Conservation (phyloP, 2,113 vertebrate genomes). For the Anoura caudifer region DNA sequence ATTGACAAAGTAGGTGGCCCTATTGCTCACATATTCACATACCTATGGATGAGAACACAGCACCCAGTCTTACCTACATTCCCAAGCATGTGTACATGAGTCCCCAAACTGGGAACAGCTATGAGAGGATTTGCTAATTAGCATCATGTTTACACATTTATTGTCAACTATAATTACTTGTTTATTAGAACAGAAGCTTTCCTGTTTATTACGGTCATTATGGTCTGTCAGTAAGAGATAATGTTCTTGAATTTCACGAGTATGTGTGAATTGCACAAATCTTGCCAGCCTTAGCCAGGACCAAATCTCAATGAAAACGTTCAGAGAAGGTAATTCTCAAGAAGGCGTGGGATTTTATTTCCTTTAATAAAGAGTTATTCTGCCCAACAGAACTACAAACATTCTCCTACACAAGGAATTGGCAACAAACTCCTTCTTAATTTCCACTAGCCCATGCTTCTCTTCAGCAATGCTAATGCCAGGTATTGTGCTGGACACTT, state of each 20-base stretch:
- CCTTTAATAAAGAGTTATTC: background rate
- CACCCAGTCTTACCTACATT: background rate
- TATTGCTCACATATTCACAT: too few relatives aligned
- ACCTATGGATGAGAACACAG: background rate
- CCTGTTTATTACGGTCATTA: conserved; percentile 50
- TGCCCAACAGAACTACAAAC: background rate
- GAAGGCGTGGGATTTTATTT: background rate
- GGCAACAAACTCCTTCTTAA: background rate
- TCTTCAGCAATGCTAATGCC: background rate
- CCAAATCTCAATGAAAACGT: conserved; percentile 18
- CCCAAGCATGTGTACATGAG: background rate
- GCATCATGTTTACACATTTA: conserved; percentile 46
- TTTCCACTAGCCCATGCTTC: background rate
- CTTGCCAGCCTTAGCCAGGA: background rate
- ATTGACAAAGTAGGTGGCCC: background rate
- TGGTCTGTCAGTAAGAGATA: conserved; percentile 38
- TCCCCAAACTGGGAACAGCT: background rate
- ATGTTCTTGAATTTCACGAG: conserved; percentile 55
- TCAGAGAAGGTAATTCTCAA: conserved; percentile 22
- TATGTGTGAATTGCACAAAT: conserved; percentile 26
- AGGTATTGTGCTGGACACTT: background rate
- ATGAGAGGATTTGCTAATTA: conserved; percentile 38
- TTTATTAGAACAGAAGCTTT: conserved; percentile 60
- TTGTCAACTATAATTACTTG: conserved; percentile 57
- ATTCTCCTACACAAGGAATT: background rate